Base-by-base conservation (phyloP, 2,888 invertebrate species). In the Apamea anceps region DNA sequence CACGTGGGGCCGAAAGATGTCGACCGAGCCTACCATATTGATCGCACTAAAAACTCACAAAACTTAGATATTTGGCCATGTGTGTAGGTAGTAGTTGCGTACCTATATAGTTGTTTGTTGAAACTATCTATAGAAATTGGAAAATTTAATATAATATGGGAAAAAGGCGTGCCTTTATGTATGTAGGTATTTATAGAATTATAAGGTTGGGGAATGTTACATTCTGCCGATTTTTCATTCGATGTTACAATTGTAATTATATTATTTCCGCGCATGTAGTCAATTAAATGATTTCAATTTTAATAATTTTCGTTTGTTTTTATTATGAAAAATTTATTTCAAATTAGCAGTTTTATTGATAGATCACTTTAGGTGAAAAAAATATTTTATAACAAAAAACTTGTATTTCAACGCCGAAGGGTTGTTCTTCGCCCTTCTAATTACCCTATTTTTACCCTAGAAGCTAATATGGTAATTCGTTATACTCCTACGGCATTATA, bases 1-100 rank as follows among this genome's bases (percentile, higher is more conserved):
- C 96, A 96, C 96, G 96, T 96, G 96, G 93, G 91, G 89, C 88
- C 91, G 85, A 89, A 91, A 92, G 91, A 91, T 89, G 90, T 85
- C 88, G 84, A 83, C 86, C 87, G 89, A 93, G 91, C 92, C 90
- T 88, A 90, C 87, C 71, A 89, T 93, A 94, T 95, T 92, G 94
- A 93, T 93, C 92, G 90, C 85, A 87, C 86, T 88, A 84, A 89
- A 87, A 89, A 83, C 88, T 87, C 80, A 86, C 86, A 84, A 85
- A 87, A 82, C 79, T 79, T 81, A 62, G 48, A 77, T 75, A 70
- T 84, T 77, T 51, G 70, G 57, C 18, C 67, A n/a, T 67, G 12
- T 60, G 37, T 73, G 57, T 28, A 25, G 37, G 12, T 37, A 15
- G 60, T 28, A 60, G 60, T 7, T 62, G 15, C 7, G 62, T 62